These are phyloP conservation scores for Agelastica alni DNA, from an alignment of 2,888 invertebrate species.

Conservation along the genomic window DNA sequence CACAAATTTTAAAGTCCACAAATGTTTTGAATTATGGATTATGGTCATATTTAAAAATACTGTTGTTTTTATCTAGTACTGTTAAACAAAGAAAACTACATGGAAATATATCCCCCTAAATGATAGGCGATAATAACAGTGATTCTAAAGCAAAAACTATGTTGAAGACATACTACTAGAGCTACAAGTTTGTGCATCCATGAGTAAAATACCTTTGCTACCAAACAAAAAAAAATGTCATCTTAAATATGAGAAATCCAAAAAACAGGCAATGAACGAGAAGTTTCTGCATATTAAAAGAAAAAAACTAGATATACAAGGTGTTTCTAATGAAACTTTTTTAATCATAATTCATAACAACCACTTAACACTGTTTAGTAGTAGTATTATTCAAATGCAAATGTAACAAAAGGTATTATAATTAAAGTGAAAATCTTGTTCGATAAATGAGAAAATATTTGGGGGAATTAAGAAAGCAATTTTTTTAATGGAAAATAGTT, in stretches of 20 bases:
- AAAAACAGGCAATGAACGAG: constrained; percentile 7
- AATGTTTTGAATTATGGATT: constrained; percentile 11
- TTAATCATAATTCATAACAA: too few species aligned
- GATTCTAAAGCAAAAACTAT: constrained; percentile 2
- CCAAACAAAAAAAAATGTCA: background rate
- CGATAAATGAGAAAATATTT: too few species aligned
- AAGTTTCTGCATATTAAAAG: constrained; percentile 21
- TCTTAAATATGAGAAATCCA: constrained; percentile 9
- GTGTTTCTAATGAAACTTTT: too few species aligned
- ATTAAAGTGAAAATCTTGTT: too few species aligned
- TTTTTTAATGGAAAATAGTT: too few species aligned
- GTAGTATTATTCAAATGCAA: too few species aligned
- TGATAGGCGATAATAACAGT: background rate
- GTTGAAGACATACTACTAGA: background rate
- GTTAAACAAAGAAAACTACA: constrained; percentile 17
- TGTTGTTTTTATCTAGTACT: constrained; percentile 22
- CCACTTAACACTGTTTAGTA: too few species aligned
- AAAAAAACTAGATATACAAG: constrained; percentile 16
- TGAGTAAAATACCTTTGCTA: background rate
- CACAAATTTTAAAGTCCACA: background rate
- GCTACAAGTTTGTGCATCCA: constrained; percentile 8
- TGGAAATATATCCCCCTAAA: constrained; percentile 15
- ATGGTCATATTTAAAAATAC: constrained; percentile 20
- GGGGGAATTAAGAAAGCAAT: too few species aligned
- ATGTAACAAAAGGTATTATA: too few species aligned